Evolutionary conservation across 2,113 vertebrate genomes (phyloP), one percentile per base, ranked within the genome.

Genomic region (Pseudonaja textilis): DNA sequence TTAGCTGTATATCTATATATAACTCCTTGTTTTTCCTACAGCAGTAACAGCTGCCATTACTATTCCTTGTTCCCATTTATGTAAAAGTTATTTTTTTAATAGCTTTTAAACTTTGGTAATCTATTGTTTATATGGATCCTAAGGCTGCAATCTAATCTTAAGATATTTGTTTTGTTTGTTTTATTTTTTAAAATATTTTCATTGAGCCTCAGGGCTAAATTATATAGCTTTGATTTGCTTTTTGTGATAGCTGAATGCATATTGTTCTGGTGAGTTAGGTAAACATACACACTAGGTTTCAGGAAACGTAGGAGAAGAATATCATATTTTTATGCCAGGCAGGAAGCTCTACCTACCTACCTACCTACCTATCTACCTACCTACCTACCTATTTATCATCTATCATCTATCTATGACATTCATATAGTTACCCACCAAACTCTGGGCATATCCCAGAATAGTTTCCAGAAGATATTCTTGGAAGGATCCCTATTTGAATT

Each of bases 121-220:
- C 93, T 91, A 86, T 91, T 85, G 26, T 16, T 89, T 47, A 52
- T 90, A 6, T 92, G 90, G 47, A 89, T 93, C 14, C 34, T 47
- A 92, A 95, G 88, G 22, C 90, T 90, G 64, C 92, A 91, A 91
- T 93, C 86, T 55, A 85, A 54, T 93, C 93, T 50, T 52, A 39
- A 47, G 20, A 1, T 26, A 85, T 61, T 93, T 94, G 12, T 11
- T 11, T 42, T 92, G 47, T 92, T 54, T 23, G 45, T 92, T 42
- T 4, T 16, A 16, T 29, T 29, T 64, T 69, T 91, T 88, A 88
- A 88, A 52, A 87, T 91, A 0, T 85, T 50, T 91, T 47, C 93
- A 4, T 18, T 25, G 56, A 94, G 56, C 0, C 5, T 34, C 92
- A 39, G 59, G 45, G 64, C 47, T 91, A 81, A 93, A 64, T 91